phyloP scores from a whole-genome alignment of 2,888 invertebrate species.

The Tupiocoris notatus region DNA sequence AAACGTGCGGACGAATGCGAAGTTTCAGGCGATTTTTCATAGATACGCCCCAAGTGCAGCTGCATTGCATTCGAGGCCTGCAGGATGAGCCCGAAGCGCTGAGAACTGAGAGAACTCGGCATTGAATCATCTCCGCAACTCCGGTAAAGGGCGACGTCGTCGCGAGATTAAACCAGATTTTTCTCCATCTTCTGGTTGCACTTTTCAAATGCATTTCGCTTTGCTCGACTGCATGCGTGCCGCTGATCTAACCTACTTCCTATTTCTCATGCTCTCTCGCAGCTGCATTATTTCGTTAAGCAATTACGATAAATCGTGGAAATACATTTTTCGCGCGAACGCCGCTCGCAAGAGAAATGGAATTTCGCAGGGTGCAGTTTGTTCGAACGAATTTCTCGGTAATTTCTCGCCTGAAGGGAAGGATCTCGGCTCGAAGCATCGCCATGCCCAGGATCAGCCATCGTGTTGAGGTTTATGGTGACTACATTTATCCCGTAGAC shows the following conservation, averaged over 20 bases:
- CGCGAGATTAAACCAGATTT: not conserved
- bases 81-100: not conserved
- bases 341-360: too few relatives aligned
- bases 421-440: too few relatives aligned
- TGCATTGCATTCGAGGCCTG: not conserved
- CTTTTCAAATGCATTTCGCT: not conserved
- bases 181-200: slow-evolving; percentile 23
- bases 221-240: not conserved
- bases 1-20: slow-evolving; percentile 8
- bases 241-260: not conserved
- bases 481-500: not conserved
- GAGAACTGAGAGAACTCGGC: not conserved
- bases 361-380: too few relatives aligned
- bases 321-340: too few relatives aligned
- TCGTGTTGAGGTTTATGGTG: not conserved
- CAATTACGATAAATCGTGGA: not conserved
- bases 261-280: not conserved
- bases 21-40: slow-evolving; percentile 32
- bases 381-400: too few relatives aligned
- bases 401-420: too few relatives aligned
- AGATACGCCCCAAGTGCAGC: slow-evolving; percentile 2
- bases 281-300: not conserved
- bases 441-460: not conserved
- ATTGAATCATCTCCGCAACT: slow-evolving; percentile 14
- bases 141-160: not conserved